phyloP scores from a whole-genome alignment of 2,113 vertebrate species.

The Vulpes lagopus region DNA sequence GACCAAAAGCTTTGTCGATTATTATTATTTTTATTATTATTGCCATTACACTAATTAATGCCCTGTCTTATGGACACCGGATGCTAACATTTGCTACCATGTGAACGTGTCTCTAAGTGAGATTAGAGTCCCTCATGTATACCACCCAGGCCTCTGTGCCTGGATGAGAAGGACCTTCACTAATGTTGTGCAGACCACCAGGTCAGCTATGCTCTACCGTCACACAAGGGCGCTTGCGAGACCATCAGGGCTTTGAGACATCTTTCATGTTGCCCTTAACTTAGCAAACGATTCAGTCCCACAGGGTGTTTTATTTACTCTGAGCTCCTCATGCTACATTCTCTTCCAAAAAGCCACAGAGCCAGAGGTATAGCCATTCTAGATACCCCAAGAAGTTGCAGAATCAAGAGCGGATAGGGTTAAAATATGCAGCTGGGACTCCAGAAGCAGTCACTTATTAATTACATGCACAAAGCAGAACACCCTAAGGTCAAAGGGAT shows the following conservation, averaged over 20 bases:
- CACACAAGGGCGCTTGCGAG: slow-evolving; percentile 55
- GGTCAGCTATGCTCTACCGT: neutral
- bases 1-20: slow-evolving; percentile 39
- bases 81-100: slow-evolving; percentile 82
- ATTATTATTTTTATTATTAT: neutral
- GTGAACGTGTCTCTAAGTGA: slow-evolving; percentile 81
- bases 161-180: slow-evolving; percentile 74
- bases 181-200: slow-evolving; percentile 58
- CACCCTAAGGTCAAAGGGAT: slow-evolving; percentile 8
- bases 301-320: neutral
- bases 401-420: neutral
- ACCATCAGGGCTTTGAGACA: slow-evolving; percentile 64
- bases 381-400: neutral
- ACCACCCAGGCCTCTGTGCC: neutral
- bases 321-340: neutral
- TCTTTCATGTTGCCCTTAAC: neutral
- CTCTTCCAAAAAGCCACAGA: neutral
- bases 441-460: slow-evolving; percentile 23
- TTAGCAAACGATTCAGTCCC: neutral
- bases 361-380: neutral
- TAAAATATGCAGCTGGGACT: neutral
- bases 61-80: slow-evolving; percentile 66
- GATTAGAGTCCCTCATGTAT: slow-evolving; percentile 75
- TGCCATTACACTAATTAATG: slow-evolving; percentile 71
- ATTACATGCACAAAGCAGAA: slow-evolving; percentile 38